These are phyloP conservation scores for Graphium colonna DNA, from an alignment of 2,888 invertebrate species.

Conservation along the genomic window DNA sequence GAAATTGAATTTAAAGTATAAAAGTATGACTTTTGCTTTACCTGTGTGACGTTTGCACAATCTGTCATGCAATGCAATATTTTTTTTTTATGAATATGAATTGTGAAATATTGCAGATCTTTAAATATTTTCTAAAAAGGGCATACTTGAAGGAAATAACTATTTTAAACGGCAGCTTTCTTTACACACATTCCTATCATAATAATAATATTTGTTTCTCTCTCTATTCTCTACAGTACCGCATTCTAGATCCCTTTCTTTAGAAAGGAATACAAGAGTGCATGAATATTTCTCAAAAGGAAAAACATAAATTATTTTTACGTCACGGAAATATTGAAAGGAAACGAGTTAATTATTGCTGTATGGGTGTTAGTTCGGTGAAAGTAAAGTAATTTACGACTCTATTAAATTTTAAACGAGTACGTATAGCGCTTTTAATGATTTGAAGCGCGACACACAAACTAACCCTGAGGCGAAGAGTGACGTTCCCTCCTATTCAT, in stretches of 20 bases:
- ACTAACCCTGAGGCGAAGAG: slow-evolving; percentile 12
- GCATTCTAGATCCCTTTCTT: background rate
- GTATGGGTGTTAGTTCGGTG: slow-evolving; percentile 22
- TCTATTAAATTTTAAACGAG: slow-evolving; percentile 26
- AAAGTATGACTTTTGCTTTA: no score
- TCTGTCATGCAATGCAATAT: no score
- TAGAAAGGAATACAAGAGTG: background rate
- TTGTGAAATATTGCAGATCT: no score
- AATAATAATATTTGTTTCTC: no score
- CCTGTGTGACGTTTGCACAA: no score
- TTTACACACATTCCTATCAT: no score
- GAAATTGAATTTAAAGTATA: no score
- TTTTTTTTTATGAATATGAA: no score
- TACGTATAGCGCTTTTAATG: slow-evolving; percentile 15
- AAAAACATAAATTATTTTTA: slow-evolving; percentile 6
- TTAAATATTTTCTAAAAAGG: no score
- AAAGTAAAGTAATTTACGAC: slow-evolving; percentile 27
- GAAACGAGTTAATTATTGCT: slow-evolving; percentile 13
- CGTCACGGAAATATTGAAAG: slow-evolving; percentile 9
- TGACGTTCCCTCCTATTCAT: slow-evolving; percentile 1
- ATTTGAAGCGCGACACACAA: slow-evolving; percentile 8
- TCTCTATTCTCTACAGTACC: no score
- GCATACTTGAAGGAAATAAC: no score
- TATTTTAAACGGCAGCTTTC: no score
- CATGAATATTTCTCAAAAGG: background rate